Conservation (phyloP, 1,140 invertebrate species). For the Lethocerus indicus region DNA sequence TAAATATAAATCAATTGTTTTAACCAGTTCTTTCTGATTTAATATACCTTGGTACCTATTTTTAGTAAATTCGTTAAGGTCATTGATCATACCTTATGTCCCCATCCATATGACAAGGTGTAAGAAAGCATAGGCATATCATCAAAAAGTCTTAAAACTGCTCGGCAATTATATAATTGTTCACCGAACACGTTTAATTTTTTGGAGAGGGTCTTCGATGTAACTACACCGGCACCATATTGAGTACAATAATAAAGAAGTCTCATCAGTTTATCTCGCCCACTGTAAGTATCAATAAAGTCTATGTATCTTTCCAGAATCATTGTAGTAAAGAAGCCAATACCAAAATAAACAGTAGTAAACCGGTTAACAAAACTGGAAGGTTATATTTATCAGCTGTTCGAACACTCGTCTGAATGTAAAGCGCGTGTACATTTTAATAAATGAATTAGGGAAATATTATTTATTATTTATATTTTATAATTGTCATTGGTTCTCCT, state of each 20-base stretch:
- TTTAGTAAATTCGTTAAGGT: no score
- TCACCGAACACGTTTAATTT: constrained; percentile 40
- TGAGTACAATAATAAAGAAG: constrained; percentile 46
- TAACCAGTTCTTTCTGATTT: no score
- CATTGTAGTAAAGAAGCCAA: neutral
- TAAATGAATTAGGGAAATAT: no score
- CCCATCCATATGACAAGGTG: constrained; percentile 40
- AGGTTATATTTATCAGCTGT: no score
- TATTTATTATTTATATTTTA: no score
- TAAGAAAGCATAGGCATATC: constrained; percentile 50
- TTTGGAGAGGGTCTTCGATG: constrained; percentile 25
- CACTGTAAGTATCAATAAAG: constrained; percentile 31
- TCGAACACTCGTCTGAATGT: no score
- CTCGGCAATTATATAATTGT: constrained; percentile 44
- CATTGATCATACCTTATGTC: constrained; percentile 39
- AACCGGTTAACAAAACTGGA: no score
- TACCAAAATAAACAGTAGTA: no score
- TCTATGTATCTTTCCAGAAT: constrained; percentile 12
- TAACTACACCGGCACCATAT: constrained; percentile 33
- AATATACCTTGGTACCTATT: no score
- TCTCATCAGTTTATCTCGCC: constrained; percentile 41
- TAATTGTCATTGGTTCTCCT: no score
- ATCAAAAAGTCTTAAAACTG: constrained; percentile 53
- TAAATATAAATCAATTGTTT: no score
- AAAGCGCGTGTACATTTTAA: no score